Conservation (phyloP, 1,140 invertebrate species). For the Procambarus clarkii region DNA sequence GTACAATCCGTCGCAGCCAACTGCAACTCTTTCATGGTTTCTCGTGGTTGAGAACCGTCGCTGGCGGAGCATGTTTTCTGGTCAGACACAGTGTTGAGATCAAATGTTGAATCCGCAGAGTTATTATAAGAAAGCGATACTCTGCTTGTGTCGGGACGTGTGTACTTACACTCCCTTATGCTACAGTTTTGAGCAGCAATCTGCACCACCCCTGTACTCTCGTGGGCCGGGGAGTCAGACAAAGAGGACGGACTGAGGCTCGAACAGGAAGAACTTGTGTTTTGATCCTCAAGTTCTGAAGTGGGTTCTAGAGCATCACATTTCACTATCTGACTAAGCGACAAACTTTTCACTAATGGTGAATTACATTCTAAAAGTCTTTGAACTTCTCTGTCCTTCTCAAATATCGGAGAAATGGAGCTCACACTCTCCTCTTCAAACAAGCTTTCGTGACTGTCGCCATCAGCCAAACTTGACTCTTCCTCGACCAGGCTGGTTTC, state of each 20-base stretch:
- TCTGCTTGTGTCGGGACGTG: neutral
- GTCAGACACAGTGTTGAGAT: neutral
- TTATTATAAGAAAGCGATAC: neutral
- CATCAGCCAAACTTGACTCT: constrained; percentile 13
- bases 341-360: no score
- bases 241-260: constrained; percentile 31
- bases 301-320: neutral
- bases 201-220: neutral
- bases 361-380: neutral
- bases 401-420: neutral
- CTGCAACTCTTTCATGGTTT: neutral
- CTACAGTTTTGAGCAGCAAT: neutral
- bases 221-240: neutral
- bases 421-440: constrained; percentile 27
- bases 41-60: neutral
- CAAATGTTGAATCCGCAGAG: neutral
- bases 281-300: neutral
- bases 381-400: neutral
- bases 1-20: neutral
- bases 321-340: neutral
- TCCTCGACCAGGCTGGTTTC: constrained; percentile 36
- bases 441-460: neutral
- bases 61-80: no score
- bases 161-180: no score
- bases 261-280: constrained; percentile 30